Percentiles rank a stretch among this genome's conserved stretches.
Evolutionary conservation across 2,797 vertebrate genomes (phyloP).

Genomic region (Rhinogobio ventralis): DNA sequence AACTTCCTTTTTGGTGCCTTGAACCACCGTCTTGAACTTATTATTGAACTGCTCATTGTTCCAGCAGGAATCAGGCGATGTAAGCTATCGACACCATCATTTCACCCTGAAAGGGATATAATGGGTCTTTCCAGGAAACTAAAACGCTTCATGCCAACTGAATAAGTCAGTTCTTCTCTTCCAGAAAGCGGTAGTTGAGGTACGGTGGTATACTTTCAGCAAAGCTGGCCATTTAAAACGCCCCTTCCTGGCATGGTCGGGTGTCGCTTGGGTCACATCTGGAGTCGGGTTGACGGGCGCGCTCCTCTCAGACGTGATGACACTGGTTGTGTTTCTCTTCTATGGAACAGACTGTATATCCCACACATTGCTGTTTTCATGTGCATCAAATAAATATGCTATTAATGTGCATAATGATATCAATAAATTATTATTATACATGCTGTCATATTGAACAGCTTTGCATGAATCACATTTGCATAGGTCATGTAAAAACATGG

Average conservation of each 20-base stretch:
- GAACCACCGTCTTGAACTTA: conserved; percentile 88
- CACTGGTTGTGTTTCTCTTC: too few relatives aligned
- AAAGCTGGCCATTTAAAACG: conserved; percentile 87
- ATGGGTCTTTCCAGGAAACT: conserved; percentile 95
- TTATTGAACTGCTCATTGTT: conserved; percentile 92
- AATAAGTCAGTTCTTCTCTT: too few relatives aligned
- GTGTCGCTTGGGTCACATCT: conserved; percentile 61
- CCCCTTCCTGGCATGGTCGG: conserved; percentile 62
- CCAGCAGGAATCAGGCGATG: conserved; percentile 90
- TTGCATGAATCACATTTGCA: not conserved
- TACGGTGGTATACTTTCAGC: conserved; percentile 86
- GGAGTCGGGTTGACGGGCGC: conserved; percentile 78
- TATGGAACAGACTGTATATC: too few relatives aligned
- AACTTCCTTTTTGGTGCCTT: conserved; percentile 94
- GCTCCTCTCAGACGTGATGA: conserved; percentile 81
- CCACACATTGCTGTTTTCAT: too few relatives aligned
- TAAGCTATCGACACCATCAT: conserved; percentile 92
- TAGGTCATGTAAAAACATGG: too few relatives aligned
- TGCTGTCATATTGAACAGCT: not conserved
- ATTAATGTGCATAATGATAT: too few relatives aligned
- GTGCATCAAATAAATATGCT: too few relatives aligned
- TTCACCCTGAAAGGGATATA: conserved; percentile 94
- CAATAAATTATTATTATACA: too few relatives aligned
- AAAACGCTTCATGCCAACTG: conserved; percentile 81
- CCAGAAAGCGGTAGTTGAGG: conserved; percentile 93